These are phyloP conservation scores for Dromas ardeola DNA, from an alignment of 2,113 vertebrate genomes.

Conservation along the genomic window DNA sequence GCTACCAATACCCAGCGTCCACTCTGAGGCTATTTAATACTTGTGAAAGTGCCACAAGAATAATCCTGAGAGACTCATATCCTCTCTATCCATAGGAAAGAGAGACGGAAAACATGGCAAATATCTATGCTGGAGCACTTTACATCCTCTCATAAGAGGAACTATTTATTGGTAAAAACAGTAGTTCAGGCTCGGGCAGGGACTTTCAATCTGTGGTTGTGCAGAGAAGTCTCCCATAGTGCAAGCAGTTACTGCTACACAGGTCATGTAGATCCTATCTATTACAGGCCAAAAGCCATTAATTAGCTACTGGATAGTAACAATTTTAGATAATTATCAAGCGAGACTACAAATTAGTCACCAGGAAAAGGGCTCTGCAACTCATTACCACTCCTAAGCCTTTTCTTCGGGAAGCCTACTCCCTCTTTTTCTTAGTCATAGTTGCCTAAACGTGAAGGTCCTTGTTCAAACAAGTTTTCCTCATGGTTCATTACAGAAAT, in stretches of 20 bases:
- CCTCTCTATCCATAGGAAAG: neutral
- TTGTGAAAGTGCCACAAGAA: neutral
- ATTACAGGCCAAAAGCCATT: neutral
- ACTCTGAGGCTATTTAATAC: neutral
- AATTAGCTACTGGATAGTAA: neutral
- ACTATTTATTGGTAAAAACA: neutral
- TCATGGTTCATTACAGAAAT: neutral
- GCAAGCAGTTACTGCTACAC: neutral
- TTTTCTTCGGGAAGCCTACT: neutral
- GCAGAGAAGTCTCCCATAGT: neutral
- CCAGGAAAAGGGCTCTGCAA: neutral
- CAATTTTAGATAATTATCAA: neutral
- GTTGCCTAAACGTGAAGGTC: neutral
- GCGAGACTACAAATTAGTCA: slow-evolving; percentile 17
- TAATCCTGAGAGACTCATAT: neutral
- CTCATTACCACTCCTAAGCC: neutral
- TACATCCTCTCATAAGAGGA: neutral
- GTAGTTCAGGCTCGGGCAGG: neutral
- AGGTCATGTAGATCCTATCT: neutral
- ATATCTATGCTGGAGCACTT: neutral
- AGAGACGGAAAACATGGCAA: neutral
- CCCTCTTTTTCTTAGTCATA: neutral
- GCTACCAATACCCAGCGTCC: neutral
- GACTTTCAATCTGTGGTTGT: neutral
- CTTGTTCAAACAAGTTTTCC: neutral